A percentile compares a stretch with the other conserved stretches of the same genome.
Evolutionary conservation across 2,797 vertebrate species (phyloP).

Genomic region (Eutrigla gurnardus): DNA sequence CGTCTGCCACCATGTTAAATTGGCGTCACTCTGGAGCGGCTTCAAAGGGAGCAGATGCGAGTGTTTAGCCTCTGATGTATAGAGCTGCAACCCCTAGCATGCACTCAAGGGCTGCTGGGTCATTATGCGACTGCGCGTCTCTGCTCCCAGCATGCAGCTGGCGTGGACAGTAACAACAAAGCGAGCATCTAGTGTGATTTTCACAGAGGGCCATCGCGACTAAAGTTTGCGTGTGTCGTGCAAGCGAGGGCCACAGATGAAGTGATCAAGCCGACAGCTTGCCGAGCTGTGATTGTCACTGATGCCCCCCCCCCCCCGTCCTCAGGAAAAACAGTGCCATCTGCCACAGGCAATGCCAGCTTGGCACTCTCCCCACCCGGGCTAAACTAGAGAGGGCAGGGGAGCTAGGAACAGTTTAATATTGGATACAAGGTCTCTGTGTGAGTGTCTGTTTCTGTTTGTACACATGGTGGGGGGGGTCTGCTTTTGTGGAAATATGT

Average conservation of each 20-base stretch:
- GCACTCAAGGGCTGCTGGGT: constrained; percentile 63
- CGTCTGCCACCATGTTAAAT: constrained; percentile 48
- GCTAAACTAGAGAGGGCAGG: constrained; percentile 70
- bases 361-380: constrained; percentile 64
- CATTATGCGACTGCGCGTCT: constrained; percentile 62
- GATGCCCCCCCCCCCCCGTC: constrained; percentile 58
- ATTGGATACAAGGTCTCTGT: constrained; percentile 49
- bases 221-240: constrained; percentile 33
- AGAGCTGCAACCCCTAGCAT: constrained; percentile 38
- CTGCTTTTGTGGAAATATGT: constrained; percentile 19
- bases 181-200: constrained; percentile 72
- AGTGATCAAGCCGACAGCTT: constrained; percentile 82
- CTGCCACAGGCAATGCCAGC: constrained; percentile 77
- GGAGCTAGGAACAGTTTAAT: constrained; percentile 63
- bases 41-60: constrained; percentile 60
- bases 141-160: constrained; percentile 73
- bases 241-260: constrained; percentile 73
- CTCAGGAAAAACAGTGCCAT: constrained; percentile 78
- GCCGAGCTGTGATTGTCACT: constrained; percentile 80
- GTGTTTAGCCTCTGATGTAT: constrained; percentile 65
- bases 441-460: constrained; percentile 46
- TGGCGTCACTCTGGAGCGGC: constrained; percentile 46
- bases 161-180: constrained; percentile 71
- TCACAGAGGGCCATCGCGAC: constrained; percentile 47
- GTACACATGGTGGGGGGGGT: constrained; percentile 15